Conservation (phyloP, 2,797 vertebrate species). For the Glyptemys insculpta region DNA sequence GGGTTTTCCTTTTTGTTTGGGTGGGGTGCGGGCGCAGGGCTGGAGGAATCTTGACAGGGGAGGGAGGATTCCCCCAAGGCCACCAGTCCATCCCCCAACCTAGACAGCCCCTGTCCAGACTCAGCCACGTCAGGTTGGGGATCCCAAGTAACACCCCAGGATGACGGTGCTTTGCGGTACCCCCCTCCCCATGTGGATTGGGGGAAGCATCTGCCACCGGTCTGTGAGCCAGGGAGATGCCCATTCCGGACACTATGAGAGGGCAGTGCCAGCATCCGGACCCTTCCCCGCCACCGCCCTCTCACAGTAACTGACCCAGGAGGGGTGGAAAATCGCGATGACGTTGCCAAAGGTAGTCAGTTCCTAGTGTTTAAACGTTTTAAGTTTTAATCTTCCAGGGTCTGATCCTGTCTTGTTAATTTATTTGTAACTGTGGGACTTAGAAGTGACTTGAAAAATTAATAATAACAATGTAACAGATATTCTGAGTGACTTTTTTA, state of each 20-base stretch:
- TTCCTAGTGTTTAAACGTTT: slow-evolving; percentile 14
- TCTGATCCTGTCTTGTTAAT: slow-evolving; percentile 44
- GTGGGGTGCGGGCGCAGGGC: background rate
- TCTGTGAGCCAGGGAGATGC: background rate
- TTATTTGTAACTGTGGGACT: slow-evolving; percentile 56
- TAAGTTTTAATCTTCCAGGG: slow-evolving; percentile 39
- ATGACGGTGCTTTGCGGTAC: background rate
- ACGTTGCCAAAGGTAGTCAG: slow-evolving; percentile 43
- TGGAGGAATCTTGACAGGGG: background rate
- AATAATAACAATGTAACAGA: slow-evolving; percentile 39
- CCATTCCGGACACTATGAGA: background rate
- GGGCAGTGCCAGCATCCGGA: background rate
- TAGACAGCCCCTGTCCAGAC: too few relatives aligned
- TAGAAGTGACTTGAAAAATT: slow-evolving; percentile 50
- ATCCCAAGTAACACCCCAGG: background rate
- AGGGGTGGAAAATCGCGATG: slow-evolving; percentile 28
- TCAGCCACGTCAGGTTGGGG: background rate
- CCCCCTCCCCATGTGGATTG: background rate
- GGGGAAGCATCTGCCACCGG: background rate
- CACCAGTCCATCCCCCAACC: background rate
- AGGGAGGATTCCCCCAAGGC: background rate
- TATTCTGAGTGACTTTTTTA: slow-evolving; percentile 39
- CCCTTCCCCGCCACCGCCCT: background rate
- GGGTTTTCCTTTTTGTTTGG: background rate
- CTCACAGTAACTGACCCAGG: background rate